Evolutionary conservation across 1,140 invertebrate genomes (phyloP), one percentile per base, ranked within the genome.

Genomic region (Dolichoris vasculosae): DNA sequence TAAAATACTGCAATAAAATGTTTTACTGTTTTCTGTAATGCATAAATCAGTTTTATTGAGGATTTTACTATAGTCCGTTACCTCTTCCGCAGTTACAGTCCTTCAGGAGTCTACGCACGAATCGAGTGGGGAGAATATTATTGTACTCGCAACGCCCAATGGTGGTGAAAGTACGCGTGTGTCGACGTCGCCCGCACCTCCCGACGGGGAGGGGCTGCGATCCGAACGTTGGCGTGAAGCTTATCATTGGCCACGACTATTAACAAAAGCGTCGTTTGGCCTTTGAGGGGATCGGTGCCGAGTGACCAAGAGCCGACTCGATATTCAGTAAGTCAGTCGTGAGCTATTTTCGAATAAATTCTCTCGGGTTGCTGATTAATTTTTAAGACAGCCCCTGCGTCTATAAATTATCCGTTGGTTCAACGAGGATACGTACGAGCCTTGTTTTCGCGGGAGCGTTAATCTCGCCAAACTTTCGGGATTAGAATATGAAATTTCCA

Each of bases 21-120:
- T 59, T 78, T 78, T 59, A 78, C 32, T 48, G 35, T 80, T 64
- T 64, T 80, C 35, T 64, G 35, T 23, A 80, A 80, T 43, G 40
- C 55, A 64, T 80, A 80, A 80, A 80, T 64, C 59, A 63, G 78
- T 64, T 80, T 80, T 80, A 64, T 80, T 46, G 48, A 43, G 40
- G 20, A 78, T 78, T 55, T 78, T 51, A 76, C 17, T 78, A 59
- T 63, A 38, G 51, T 55, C 17, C 69, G 69, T 73, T 43, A 43
- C 38, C 38, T 73, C 69, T 73, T 73, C 69, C 69, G 69, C 38
- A 73, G 67, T 40, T 35, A 6, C 67, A 40, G 69, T 73, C 38
- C 69, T 73, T 43, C 69, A 73, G 69, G 2, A 73, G 11, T 73
- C 69, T 26, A 40, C 38, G 69, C 69, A 43, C 69, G 38, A 2